Base-by-base conservation (phyloP, 2,888 invertebrate species). In the Corbicula japonica region DNA sequence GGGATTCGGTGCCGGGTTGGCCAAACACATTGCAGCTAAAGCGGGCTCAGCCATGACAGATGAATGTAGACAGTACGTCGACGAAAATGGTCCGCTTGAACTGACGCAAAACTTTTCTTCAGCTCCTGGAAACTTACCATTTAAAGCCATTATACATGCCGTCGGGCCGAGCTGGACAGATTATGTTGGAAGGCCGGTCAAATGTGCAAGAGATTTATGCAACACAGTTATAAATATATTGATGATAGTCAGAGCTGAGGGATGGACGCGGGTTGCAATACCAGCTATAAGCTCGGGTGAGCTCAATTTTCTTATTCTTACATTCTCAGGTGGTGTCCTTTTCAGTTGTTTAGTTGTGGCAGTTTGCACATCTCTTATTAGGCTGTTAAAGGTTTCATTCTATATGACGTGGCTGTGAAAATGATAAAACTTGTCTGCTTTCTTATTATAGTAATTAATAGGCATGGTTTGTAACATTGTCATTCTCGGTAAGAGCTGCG, bases 251-350 rank as follows among this genome's bases (percentile, higher is more conserved):
- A 50, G 76, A 12, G 21, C 60, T 2, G 38, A 76, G 2, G 32
- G 50, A 2, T 70, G 73, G 18, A 28, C 12, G 35, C 63, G 69
- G n/a, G 69, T 88, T 41, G 87, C 86, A 26, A 41, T 88, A 18
- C 87, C 87, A 44, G 85, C 88, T 10, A 84, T 88, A 15, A 80
- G 87, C 68, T 69, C 86, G 15, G 87, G 87, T n/a, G n/a, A n/a
- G n/a, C n/a, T n/a, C n/a, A n/a, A n/a, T n/a, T n/a, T n/a, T n/a
- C n/a, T n/a, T n/a, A n/a, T n/a, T n/a, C n/a, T n/a, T n/a, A n/a
- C n/a, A n/a, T n/a, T n/a, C n/a, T n/a, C n/a, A n/a, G n/a, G n/a
- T n/a, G n/a, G n/a, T 46, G 74, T n/a, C 4, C 21, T 26, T 26
- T 3, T 52, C 46, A 12, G 52, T 26, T 3, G 28, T 26, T 52